A percentile compares a stretch with the other conserved stretches of the same genome.
Evolutionary conservation across 2,797 vertebrate genomes (phyloP).

Genomic region (Botia almorhae): DNA sequence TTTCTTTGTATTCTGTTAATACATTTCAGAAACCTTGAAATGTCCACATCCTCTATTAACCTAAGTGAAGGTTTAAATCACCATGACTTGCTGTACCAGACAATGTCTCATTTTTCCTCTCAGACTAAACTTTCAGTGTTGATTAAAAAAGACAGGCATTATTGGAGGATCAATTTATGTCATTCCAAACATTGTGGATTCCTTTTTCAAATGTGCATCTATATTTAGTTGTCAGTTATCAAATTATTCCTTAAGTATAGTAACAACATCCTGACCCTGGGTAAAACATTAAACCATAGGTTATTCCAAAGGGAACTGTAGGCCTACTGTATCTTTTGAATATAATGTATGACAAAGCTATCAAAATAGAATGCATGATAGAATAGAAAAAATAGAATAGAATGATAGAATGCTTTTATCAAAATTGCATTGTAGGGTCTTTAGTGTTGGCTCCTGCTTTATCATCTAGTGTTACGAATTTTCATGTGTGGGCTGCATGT

Average conservation of each 20-base stretch:
- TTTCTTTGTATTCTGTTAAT: no score
- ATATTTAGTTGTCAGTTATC: neutral
- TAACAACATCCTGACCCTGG: neutral
- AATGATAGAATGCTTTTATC: neutral
- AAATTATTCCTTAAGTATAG: neutral
- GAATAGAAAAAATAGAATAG: no score
- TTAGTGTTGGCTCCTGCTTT: neutral
- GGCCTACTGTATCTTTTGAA: neutral
- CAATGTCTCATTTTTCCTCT: no score
- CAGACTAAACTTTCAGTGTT: no score
- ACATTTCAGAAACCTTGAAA: no score
- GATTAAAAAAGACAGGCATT: no score
- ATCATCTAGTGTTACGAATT: neutral
- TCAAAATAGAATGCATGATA: no score
- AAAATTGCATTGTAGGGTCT: neutral
- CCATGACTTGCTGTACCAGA: no score
- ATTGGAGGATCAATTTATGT: neutral
- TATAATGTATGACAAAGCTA: neutral
- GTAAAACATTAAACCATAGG: neutral
- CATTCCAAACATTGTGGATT: neutral
- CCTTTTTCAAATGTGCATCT: neutral
- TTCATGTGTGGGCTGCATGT: constrained; percentile 24
- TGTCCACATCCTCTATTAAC: no score
- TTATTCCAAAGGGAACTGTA: neutral
- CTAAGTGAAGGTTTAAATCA: no score